Percentiles rank a stretch among this genome's conserved stretches.
These are phyloP conservation scores for Alviniconcha marisindica DNA, from an alignment of 1,140 invertebrate genomes.

Conservation along the genomic window DNA sequence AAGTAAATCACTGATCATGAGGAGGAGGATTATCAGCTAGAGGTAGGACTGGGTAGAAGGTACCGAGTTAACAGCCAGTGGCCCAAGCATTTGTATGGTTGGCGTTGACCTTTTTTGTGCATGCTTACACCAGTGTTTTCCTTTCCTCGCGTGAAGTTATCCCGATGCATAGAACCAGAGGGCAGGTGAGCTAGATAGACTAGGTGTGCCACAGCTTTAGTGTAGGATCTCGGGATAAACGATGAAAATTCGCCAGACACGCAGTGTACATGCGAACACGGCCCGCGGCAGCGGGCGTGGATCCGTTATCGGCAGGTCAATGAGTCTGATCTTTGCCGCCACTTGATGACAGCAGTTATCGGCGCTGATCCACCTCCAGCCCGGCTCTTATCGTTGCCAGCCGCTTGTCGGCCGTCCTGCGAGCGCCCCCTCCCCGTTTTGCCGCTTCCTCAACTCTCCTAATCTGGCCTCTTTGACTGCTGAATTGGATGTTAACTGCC, in stretches of 20 bases:
- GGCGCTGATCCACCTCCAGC: background rate
- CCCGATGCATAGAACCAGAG: background rate
- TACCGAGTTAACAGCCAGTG: too few relatives aligned
- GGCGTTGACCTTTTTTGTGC: too few relatives aligned
- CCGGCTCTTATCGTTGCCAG: background rate
- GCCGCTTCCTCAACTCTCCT: background rate
- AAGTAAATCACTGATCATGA: too few relatives aligned
- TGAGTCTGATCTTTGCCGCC: slow-evolving; percentile 17
- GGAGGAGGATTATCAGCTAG: too few relatives aligned
- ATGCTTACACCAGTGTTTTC: background rate
- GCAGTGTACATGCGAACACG: too few relatives aligned
- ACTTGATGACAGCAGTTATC: slow-evolving; percentile 7
- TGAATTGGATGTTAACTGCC: background rate
- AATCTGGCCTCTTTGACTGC: background rate
- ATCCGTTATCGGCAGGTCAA: background rate
- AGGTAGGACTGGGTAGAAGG: too few relatives aligned
- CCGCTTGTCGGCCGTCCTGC: background rate
- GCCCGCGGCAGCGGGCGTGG: background rate
- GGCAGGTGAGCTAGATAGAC: background rate
- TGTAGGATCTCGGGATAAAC: background rate
- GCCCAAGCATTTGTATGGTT: too few relatives aligned
- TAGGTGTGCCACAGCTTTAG: background rate
- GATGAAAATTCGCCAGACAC: background rate
- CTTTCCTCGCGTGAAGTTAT: background rate
- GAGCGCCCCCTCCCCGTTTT: background rate